phyloP scores from a whole-genome alignment of 1,140 invertebrate species.

The Ylistrum balloti region DNA sequence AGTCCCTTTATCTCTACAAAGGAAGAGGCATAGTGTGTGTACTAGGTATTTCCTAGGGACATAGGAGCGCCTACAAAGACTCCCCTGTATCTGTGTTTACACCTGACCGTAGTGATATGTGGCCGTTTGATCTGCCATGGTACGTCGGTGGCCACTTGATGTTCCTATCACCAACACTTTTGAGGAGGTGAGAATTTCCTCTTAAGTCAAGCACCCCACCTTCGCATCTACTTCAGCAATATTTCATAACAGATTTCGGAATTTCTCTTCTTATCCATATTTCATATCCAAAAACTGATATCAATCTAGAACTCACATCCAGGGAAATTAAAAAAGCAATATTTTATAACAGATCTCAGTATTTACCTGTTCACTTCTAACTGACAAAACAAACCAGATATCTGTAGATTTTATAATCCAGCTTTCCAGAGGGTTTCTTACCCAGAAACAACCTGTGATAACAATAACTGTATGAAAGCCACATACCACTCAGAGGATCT shows the following conservation, averaged over 20 bases:
- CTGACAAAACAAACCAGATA: not conserved
- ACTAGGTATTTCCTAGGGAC: not conserved
- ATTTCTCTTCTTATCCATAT: not conserved
- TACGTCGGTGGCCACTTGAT: not conserved
- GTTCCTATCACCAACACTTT: not conserved
- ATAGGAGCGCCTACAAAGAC: not conserved
- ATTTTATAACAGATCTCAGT: not conserved
- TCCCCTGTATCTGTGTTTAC: not conserved
- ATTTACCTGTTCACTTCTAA: not conserved
- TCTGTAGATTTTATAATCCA: not conserved
- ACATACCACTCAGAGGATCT: not conserved
- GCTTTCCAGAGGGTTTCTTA: not conserved
- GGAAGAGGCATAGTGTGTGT: constrained; percentile 13
- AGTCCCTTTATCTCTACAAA: not conserved
- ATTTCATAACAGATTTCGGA: not conserved
- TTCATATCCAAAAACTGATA: not conserved
- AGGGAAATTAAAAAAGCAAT: not conserved
- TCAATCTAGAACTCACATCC: not conserved
- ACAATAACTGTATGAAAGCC: not conserved
- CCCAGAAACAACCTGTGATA: not conserved
- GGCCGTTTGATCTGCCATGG: not conserved
- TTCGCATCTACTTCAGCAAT: not conserved
- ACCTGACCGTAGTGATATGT: not conserved
- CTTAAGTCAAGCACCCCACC: not conserved
- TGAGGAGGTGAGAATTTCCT: constrained; percentile 21